Evolutionary conservation across 2,888 invertebrate species (phyloP), one percentile per base, ranked within the genome.

Genomic region (Ctena decussata): DNA sequence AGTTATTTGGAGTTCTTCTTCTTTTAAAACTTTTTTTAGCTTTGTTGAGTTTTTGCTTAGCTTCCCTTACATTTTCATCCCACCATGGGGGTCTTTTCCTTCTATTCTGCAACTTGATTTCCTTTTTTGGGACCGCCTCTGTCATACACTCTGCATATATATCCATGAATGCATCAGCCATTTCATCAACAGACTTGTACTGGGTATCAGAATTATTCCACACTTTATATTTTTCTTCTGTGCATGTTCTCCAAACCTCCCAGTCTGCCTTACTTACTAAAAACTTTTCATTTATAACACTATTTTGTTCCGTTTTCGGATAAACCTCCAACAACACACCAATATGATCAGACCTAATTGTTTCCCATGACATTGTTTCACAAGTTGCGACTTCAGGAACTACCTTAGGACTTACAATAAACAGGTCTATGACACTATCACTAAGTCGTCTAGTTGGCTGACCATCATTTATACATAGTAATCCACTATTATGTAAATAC

Each of bases 1-100:
- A 46, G 24, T 73, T 73, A 8, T n/a, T 24, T 18, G 73, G 73
- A 8, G 44, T 73, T 2, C 73, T 18, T 46, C 46, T 35, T 12
- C 73, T 11, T 24, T 30, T 73, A n/a, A 73, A 73, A 5, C n/a
- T n/a, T n/a, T n/a, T n/a, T n/a, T n/a, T n/a, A n/a, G n/a, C n/a
- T n/a, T n/a, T n/a, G n/a, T n/a, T 27, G 8, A 27, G 44, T 73
- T 27, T 73, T 73, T 73, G 73, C 73, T 32, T 46, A 21, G 32
- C 46, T 21, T 46, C 30, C 44, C 8, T 27, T 27, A 73, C 46
- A 15, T 8, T 18, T 11, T 73, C 44, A 46, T 15, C 46, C 73
- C 73, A 73, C 73, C 73, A 73, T 46, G 73, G 73, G 44, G 73
- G n/a, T 46, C 46, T 73, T 53, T 46, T 73, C n/a, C 73, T 44